A percentile compares a stretch with the other conserved stretches of the same genome.
phyloP scores from a whole-genome alignment of 2,797 vertebrate genomes.

The Anisognathus igniventris region DNA sequence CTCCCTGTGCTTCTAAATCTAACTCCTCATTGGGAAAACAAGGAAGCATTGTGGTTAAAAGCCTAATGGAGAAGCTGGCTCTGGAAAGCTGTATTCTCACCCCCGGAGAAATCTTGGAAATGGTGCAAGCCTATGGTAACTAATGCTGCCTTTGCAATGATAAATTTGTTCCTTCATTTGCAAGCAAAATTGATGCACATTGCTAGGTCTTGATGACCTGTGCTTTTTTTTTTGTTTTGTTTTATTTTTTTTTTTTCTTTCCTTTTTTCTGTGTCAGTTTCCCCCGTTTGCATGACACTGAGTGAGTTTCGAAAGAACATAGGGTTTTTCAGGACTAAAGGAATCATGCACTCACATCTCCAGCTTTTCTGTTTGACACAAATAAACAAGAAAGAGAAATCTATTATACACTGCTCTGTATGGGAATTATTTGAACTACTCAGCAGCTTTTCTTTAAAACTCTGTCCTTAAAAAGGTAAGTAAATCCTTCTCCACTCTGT shows the following conservation, averaged over 20 bases:
- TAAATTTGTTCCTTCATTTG: slow-evolving; percentile 53
- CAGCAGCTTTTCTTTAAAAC: slow-evolving; percentile 53
- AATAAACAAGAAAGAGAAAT: slow-evolving; percentile 19
- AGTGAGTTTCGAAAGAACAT: background rate
- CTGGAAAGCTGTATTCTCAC: slow-evolving; percentile 45
- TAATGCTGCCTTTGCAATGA: slow-evolving; percentile 26
- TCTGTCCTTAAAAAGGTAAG: slow-evolving; percentile 57
- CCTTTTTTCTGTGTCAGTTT: background rate
- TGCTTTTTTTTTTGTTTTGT: background rate
- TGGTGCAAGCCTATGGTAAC: slow-evolving; percentile 27
- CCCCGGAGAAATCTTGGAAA: slow-evolving; percentile 63
- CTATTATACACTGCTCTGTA: slow-evolving; percentile 37
- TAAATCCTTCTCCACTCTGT: slow-evolving; percentile 12
- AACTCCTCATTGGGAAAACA: slow-evolving; percentile 30
- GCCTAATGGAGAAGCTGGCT: slow-evolving; percentile 60
- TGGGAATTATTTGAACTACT: slow-evolving; percentile 48
- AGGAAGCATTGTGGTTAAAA: slow-evolving; percentile 45
- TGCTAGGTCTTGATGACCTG: slow-evolving; percentile 29
- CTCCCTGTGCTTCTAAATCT: background rate
- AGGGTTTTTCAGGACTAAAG: slow-evolving; percentile 12
- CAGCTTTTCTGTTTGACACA: slow-evolving; percentile 19
- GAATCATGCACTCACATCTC: background rate
- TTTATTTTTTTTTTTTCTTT: background rate
- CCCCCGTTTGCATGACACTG: background rate
- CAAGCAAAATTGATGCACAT: background rate